Conservation (phyloP, 2,113 vertebrate genomes). For the Brachirus orientalis region DNA sequence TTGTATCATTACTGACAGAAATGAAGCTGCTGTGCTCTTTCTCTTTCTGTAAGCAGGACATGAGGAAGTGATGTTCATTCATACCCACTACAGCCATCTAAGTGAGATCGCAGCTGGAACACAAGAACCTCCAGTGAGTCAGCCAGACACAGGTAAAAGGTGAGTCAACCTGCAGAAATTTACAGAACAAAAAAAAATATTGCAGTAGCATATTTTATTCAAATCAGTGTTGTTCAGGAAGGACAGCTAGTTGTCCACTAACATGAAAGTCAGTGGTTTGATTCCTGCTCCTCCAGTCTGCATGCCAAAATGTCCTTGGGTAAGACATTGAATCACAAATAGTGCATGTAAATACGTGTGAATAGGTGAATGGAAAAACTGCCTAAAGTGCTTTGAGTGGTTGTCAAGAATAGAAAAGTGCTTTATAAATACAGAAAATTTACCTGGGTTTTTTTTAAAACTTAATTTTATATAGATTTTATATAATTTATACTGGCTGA, state of each 20-base stretch:
- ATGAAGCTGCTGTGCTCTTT: not conserved
- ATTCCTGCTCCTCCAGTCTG: no score
- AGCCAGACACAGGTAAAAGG: slow-evolving; percentile 48
- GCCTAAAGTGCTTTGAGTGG: no score
- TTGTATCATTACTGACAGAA: no score
- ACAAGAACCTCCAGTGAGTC: slow-evolving; percentile 36
- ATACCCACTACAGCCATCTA: slow-evolving; percentile 77
- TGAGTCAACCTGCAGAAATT: slow-evolving; percentile 4
- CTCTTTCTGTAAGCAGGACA: slow-evolving; percentile 62
- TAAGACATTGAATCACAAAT: no score
- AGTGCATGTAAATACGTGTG: no score
- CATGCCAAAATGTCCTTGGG: no score
- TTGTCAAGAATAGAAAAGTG: no score
- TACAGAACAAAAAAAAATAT: not conserved
- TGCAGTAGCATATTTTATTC: not conserved
- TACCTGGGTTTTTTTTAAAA: no score
- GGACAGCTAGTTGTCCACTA: not conserved
- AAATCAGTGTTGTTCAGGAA: not conserved
- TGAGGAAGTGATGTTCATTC: slow-evolving; percentile 79
- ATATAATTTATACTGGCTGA: no score
- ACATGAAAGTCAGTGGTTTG: not conserved
- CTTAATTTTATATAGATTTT: no score
- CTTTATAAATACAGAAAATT: no score
- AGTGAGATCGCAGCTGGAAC: slow-evolving; percentile 59
- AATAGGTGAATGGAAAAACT: no score